Evolutionary conservation across 2,113 vertebrate species (phyloP).

Genomic region (Phycodurus eques): DNA sequence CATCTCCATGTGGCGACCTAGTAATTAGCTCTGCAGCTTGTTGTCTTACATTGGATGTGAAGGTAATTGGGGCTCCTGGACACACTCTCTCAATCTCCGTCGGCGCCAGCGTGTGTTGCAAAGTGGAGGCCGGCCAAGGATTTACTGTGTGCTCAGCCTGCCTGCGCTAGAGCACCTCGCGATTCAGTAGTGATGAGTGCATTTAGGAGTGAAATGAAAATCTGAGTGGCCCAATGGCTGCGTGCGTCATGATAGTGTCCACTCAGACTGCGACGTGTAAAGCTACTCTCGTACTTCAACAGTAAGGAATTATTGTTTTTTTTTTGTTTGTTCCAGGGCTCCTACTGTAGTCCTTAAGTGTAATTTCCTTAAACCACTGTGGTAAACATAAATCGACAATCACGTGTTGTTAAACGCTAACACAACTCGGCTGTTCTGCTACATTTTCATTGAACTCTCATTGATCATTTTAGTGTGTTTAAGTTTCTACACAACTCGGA

Average conservation of each 20-base stretch:
- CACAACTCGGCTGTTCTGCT: too few relatives aligned
- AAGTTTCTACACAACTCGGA: too few relatives aligned
- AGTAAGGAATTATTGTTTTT: not conserved
- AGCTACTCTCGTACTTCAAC: conserved; percentile 13
- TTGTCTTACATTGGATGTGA: conserved; percentile 58
- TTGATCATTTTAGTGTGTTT: too few relatives aligned
- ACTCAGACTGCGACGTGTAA: conserved; percentile 16
- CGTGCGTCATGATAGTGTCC: conserved; percentile 44
- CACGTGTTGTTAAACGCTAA: too few relatives aligned
- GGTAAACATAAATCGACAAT: not conserved
- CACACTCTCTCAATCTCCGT: conserved; percentile 60
- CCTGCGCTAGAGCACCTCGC: conserved; percentile 64
- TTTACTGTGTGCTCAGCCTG: conserved; percentile 61
- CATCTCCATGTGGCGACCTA: conserved; percentile 45
- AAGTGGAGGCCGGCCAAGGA: conserved; percentile 63
- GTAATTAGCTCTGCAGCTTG: conserved; percentile 63
- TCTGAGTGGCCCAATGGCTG: conserved; percentile 48
- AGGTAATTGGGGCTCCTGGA: conserved; percentile 67
- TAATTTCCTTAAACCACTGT: not conserved
- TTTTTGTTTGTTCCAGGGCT: not conserved
- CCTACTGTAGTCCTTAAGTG: not conserved
- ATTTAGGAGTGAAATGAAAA: conserved; percentile 70
- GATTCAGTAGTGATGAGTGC: conserved; percentile 70
- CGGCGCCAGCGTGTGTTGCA: conserved; percentile 32
- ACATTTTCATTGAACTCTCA: too few relatives aligned